Conservation (phyloP, 1,140 invertebrate genomes). For the Conus betulinus region DNA sequence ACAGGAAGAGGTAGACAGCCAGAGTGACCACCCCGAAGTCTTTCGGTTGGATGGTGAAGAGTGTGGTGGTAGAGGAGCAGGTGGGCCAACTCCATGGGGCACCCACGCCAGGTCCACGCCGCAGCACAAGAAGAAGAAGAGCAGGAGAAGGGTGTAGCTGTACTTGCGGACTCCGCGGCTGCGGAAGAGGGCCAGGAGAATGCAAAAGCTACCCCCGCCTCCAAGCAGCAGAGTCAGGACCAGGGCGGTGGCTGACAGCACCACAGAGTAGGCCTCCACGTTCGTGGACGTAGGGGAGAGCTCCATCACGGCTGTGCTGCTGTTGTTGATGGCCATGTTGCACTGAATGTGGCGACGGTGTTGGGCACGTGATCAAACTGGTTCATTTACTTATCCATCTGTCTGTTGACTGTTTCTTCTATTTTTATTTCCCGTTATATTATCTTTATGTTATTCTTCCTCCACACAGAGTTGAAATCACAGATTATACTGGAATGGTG, state of each 20-base stretch:
- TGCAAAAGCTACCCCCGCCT: constrained; percentile 58
- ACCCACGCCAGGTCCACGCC: constrained; percentile 63
- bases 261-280: constrained; percentile 63
- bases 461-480: too few relatives aligned
- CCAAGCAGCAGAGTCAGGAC: constrained; percentile 60
- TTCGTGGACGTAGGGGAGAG: too few relatives aligned
- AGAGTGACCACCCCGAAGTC: constrained; percentile 55
- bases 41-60: constrained; percentile 25
- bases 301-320: not conserved
- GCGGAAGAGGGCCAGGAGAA: constrained; percentile 57
- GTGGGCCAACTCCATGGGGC: constrained; percentile 63
- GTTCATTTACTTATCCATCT: not conserved
- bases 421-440: not conserved
- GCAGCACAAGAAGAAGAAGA: constrained; percentile 60
- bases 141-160: constrained; percentile 59
- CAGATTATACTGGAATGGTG: too few relatives aligned
- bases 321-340: constrained; percentile 2
- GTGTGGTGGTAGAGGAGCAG: constrained; percentile 59
- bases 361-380: not conserved
- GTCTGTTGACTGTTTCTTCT: not conserved
- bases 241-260: constrained; percentile 60
- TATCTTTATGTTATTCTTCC: not conserved
- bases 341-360: not conserved
- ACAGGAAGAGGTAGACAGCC: constrained; percentile 60
- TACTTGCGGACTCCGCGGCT: constrained; percentile 53